Evolutionary conservation across 2,113 vertebrate genomes (phyloP), one percentile per base, ranked within the genome.

Genomic region (Megaceryle maxima): DNA sequence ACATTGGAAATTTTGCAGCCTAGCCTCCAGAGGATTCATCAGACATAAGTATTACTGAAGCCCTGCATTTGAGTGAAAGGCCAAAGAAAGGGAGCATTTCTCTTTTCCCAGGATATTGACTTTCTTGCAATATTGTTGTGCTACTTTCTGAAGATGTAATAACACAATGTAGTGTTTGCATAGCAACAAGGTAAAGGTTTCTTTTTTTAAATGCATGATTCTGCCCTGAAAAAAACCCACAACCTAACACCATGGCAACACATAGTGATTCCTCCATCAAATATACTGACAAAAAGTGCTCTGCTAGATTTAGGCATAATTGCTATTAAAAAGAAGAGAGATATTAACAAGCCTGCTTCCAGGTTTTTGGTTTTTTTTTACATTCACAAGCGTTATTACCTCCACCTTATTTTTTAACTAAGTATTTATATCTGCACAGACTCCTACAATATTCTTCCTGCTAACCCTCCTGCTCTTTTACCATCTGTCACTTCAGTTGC

Each of bases 361-460:
- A 77, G 37, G 5, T 37, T 35, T 11, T 33, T 17, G 39, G 39
- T 10, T 37, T 39, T n/a, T 74, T 53, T 31, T 50, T 60, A 50
- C 21, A 63, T 86, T 77, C 56, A 33, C 15, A 81, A 39, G 41
- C 24, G 48, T 88, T 95, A 76, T 92, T 96, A 73, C 43, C 50
- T 88, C 43, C 72, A 73, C 70, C 59, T 93, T 87, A 79, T 89
- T 92, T 95, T 85, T 96, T 91, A 95, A 55, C 41, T 50, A 51
- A 85, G 67, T 94, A 91, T 96, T 94, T 95, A 81, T 94, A 95
- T 80, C 89, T 95, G 87, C 50, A 83, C 50, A 95, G 93, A 90
- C 78, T 90, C 89, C 89, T 76, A 87, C 95, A 96, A 87, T 96
- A 96, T 89, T 95, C 93, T 96, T 95, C 87, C 69, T 94, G 96